A percentile compares a stretch with the other conserved stretches of the same genome.
phyloP scores from a whole-genome alignment of 2,113 vertebrate genomes.

The Pardalotus punctatus region DNA sequence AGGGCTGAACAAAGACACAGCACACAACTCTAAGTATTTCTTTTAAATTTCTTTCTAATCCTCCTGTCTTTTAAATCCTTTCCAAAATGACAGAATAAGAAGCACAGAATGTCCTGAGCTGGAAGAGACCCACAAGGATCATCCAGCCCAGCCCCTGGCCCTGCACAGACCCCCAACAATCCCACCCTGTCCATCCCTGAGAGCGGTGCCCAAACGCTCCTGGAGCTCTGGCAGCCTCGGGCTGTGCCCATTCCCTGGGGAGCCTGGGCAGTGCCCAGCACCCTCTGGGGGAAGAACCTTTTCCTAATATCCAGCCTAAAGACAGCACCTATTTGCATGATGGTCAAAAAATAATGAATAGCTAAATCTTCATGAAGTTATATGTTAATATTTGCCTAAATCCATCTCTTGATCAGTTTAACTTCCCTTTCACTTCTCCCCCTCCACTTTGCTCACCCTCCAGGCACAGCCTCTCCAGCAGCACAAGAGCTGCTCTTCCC shows the following conservation, averaged over 20 bases:
- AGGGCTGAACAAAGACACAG: not conserved
- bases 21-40: not conserved
- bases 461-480: not conserved
- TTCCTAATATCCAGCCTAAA: fast-evolving
- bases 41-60: not conserved
- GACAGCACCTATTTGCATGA: not conserved
- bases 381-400: not conserved
- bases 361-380: not conserved
- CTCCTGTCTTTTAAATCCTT: not conserved
- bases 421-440: not conserved
- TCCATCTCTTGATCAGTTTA: not conserved
- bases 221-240: not conserved
- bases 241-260: not conserved
- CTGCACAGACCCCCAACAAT: not conserved
- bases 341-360: not conserved
- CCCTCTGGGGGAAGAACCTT: not conserved
- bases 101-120: not conserved
- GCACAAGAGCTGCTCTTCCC: not conserved
- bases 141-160: fast-evolving
- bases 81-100: not conserved
- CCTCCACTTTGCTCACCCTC: not conserved
- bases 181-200: not conserved
- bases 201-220: fast-evolving
- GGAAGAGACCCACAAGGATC: not conserved
- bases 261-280: not conserved